Conservation (phyloP, 92 coral and sea anemone species). For the Plumapathes pennacea region DNA sequence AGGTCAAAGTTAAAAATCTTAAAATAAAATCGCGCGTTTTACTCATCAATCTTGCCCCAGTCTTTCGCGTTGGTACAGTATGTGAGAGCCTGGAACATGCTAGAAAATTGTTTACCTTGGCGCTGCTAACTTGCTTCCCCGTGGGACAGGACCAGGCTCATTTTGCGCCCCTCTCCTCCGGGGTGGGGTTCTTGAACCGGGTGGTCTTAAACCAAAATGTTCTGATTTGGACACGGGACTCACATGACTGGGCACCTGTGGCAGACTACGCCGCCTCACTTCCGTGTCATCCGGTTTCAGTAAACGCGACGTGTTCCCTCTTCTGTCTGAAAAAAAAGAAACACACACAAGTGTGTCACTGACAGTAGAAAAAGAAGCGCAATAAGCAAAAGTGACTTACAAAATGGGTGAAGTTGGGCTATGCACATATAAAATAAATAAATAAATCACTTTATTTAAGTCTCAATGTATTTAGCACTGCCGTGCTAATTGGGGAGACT, state of each 20-base stretch:
- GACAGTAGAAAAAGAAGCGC: neutral
- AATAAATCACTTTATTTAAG: no score
- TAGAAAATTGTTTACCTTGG: slow-evolving; percentile 51
- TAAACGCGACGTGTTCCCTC: slow-evolving; percentile 33
- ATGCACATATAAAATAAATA: no score
- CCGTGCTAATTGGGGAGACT: no score
- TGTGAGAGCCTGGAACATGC: neutral
- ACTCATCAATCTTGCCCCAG: no score
- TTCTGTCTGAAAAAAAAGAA: slow-evolving; percentile 25
- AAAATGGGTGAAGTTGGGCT: no score
- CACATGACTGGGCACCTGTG: slow-evolving; percentile 54
- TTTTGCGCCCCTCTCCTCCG: slow-evolving; percentile 43
- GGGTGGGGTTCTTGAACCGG: slow-evolving; percentile 24
- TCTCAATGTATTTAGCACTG: no score
- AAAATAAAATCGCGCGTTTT: no score
- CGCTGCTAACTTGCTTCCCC: slow-evolving; percentile 76
- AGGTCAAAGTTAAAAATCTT: no score
- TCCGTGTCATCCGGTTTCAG: slow-evolving; percentile 52
- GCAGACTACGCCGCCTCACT: slow-evolving; percentile 54
- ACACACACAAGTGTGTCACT: neutral
- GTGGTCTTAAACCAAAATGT: slow-evolving; percentile 8
- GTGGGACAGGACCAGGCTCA: slow-evolving; percentile 59
- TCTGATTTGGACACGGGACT: slow-evolving; percentile 33
- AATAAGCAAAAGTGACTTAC: no score
- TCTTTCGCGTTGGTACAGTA: neutral